phyloP scores from a whole-genome alignment of 1,140 invertebrate genomes.

The Cherax destructor region DNA sequence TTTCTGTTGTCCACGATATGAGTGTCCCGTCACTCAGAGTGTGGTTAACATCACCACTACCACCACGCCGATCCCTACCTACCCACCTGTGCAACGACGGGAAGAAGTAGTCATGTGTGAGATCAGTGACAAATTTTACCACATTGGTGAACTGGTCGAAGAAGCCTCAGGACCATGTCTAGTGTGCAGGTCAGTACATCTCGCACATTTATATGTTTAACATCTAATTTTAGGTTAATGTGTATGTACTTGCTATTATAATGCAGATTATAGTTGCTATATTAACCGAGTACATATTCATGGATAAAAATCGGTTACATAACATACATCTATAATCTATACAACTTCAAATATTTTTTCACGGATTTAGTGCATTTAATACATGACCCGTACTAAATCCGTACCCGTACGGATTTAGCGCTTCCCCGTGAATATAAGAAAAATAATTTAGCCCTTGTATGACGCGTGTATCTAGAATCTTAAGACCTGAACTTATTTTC shows the following conservation, averaged over 20 bases:
- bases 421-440: too few relatives aligned
- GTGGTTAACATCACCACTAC: constrained; percentile 87
- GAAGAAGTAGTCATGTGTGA: constrained; percentile 81
- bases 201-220: neutral
- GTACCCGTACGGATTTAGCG: too few relatives aligned
- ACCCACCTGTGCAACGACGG: constrained; percentile 38
- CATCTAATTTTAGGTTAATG: neutral
- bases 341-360: too few relatives aligned
- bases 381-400: too few relatives aligned
- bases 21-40: constrained; percentile 86
- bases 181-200: constrained; percentile 89
- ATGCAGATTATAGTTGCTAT: too few relatives aligned
- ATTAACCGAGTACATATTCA: too few relatives aligned
- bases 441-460: too few relatives aligned
- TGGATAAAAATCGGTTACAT: too few relatives aligned
- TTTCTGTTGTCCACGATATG: constrained; percentile 95
- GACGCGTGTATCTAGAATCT: too few relatives aligned
- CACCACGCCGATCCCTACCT: constrained; percentile 75
- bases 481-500: too few relatives aligned
- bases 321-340: too few relatives aligned
- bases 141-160: constrained; percentile 87
- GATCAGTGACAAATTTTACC: constrained; percentile 87
- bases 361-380: too few relatives aligned
- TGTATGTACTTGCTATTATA: neutral
- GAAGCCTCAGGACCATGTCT: constrained; percentile 92